Percentiles rank a stretch among this genome's conserved stretches.
These are phyloP conservation scores for Cantharis lateralis DNA, from an alignment of 2,888 invertebrate genomes.

Conservation along the genomic window DNA sequence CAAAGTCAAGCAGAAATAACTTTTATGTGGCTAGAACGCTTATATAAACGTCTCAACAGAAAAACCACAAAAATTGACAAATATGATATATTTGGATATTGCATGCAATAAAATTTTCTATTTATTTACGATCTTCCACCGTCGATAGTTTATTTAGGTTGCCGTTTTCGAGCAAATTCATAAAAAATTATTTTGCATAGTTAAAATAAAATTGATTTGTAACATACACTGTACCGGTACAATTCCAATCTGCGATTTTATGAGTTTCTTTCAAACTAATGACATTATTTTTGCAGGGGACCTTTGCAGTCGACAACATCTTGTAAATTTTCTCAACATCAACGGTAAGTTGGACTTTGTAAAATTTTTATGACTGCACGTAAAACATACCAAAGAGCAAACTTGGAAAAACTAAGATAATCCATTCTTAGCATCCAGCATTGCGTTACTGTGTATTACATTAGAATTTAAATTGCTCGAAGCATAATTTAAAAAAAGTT, in stretches of 20 bases:
- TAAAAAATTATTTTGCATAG: background rate
- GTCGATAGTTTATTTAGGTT: background rate
- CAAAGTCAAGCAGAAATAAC: constrained; percentile 30
- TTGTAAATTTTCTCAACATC: constrained; percentile 16
- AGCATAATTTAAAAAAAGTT: background rate
- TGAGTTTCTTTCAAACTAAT: background rate
- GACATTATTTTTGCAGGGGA: background rate
- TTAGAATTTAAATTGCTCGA: background rate
- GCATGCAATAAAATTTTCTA: background rate
- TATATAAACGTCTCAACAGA: constrained; percentile 9
- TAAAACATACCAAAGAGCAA: constrained; percentile 27
- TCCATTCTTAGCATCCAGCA: background rate
- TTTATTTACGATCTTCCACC: background rate
- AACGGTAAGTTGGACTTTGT: constrained; percentile 28
- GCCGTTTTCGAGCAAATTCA: background rate
- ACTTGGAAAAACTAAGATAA: constrained; percentile 5
- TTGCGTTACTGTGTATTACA: background rate
- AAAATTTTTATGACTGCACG: constrained; percentile 33
- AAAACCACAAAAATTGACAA: constrained; percentile 7
- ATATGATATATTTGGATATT: background rate
- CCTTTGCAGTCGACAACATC: background rate
- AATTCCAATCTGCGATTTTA: background rate
- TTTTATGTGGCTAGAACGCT: constrained; percentile 20
- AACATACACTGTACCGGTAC: background rate
- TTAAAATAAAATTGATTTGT: background rate